Evolutionary conservation across 2,888 invertebrate species (phyloP).

Genomic region (Drosophila melanocephala): DNA sequence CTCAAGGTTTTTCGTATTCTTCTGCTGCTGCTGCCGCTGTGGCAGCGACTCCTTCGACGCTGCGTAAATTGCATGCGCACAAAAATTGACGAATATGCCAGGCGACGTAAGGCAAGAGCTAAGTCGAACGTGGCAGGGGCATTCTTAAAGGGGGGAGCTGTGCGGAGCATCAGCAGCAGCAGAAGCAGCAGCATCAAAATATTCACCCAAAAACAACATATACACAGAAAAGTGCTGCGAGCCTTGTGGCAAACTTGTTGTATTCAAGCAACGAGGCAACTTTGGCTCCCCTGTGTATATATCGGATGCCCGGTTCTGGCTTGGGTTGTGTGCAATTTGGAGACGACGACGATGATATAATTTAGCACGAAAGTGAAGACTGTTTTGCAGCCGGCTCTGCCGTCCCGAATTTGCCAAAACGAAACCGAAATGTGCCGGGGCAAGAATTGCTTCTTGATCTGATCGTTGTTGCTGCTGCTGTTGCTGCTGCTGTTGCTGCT

Average conservation of each 20-base stretch:
- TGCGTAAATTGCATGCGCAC: slow-evolving; percentile 83
- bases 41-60: slow-evolving; percentile 64
- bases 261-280: slow-evolving; percentile 48
- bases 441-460: slow-evolving; percentile 30
- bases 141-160: slow-evolving; percentile 9
- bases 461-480: slow-evolving; percentile 6
- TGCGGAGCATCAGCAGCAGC: slow-evolving; percentile 5
- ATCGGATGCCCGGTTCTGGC: slow-evolving; percentile 31
- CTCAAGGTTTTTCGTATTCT: slow-evolving; percentile 84
- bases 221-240: slow-evolving; percentile 20
- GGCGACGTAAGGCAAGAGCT: slow-evolving; percentile 67
- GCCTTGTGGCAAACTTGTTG: slow-evolving; percentile 75
- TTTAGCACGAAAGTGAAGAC: slow-evolving; percentile 80
- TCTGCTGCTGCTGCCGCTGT: slow-evolving; percentile 40
- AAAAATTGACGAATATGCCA: slow-evolving; percentile 82
- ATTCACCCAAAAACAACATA: slow-evolving; percentile 65
- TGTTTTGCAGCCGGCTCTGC: slow-evolving; percentile 68
- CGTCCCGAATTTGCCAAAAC: slow-evolving; percentile 71
- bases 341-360: slow-evolving; percentile 68
- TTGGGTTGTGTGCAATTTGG: slow-evolving; percentile 58
- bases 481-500: slow-evolving; percentile 24
- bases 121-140: slow-evolving; percentile 26
- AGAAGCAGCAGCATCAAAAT: slow-evolving; percentile 66
- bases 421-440: slow-evolving; percentile 71
- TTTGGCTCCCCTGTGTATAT: slow-evolving; percentile 50